Percentiles rank a stretch among this genome's conserved stretches.
Conservation (phyloP, 1,140 invertebrate genomes). For the Paralvinella palmiformis region DNA sequence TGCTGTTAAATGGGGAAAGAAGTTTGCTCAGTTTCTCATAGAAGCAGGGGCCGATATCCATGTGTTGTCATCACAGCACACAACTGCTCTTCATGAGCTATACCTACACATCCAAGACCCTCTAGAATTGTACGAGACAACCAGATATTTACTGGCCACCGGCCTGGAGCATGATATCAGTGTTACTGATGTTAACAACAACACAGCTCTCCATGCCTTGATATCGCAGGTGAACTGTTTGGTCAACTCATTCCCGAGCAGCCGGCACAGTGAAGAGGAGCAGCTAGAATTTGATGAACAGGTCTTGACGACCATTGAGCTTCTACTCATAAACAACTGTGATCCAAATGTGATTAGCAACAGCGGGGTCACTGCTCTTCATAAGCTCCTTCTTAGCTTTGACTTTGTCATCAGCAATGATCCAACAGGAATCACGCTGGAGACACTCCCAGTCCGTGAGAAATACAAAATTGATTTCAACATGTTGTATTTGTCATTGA, state of each 20-base stretch:
- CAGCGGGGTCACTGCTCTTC: slow-evolving; percentile 31
- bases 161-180: slow-evolving; percentile 44
- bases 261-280: slow-evolving; percentile 16
- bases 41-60: slow-evolving; percentile 38
- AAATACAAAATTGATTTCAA: slow-evolving; percentile 35
- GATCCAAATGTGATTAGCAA: slow-evolving; percentile 33
- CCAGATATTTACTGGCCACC: slow-evolving; percentile 39
- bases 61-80: slow-evolving; percentile 27
- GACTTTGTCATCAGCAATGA: slow-evolving; percentile 15
- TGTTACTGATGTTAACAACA: slow-evolving; percentile 29
- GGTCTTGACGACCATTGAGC: slow-evolving; percentile 30
- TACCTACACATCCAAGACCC: slow-evolving; percentile 39
- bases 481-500: slow-evolving; percentile 26
- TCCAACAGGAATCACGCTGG: not conserved
- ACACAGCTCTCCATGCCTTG: slow-evolving; percentile 39
- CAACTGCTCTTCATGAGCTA: slow-evolving; percentile 41
- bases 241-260: not conserved
- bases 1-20: slow-evolving; percentile 39
- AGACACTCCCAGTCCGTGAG: slow-evolving; percentile 30
- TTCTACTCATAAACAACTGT: slow-evolving; percentile 39
- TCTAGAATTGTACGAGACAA: slow-evolving; percentile 39
- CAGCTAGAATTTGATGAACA: slow-evolving; percentile 39
- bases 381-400: slow-evolving; percentile 30
- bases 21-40: slow-evolving; percentile 33
- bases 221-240: slow-evolving; percentile 38